A percentile compares a stretch with the other conserved stretches of the same genome.
Evolutionary conservation across 2,888 invertebrate genomes (phyloP).

Genomic region (Dione juno): DNA sequence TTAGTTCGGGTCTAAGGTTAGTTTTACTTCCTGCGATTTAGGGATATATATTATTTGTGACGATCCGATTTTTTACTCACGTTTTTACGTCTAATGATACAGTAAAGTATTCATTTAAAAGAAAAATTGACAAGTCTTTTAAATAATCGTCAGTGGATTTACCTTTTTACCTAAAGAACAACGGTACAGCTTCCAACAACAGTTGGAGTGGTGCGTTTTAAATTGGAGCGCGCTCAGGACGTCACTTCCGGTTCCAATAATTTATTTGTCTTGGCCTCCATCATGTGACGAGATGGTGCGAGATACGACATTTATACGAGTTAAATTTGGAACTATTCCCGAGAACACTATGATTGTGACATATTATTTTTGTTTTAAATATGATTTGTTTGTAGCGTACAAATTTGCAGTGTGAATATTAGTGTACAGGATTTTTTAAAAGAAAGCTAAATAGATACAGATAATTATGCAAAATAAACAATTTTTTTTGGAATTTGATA

Average conservation of each 20-base stretch:
- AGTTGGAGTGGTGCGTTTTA: slow-evolving; percentile 66
- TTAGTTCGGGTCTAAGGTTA: slow-evolving; percentile 62
- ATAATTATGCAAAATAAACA: slow-evolving; percentile 6
- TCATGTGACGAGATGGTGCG: slow-evolving; percentile 76
- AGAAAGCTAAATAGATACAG: background rate
- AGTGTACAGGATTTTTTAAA: background rate
- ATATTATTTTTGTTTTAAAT: slow-evolving; percentile 48
- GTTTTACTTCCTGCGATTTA: slow-evolving; percentile 69
- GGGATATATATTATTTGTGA: slow-evolving; percentile 60
- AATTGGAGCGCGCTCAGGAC: slow-evolving; percentile 77
- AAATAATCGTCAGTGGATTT: slow-evolving; percentile 26
- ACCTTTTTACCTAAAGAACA: slow-evolving; percentile 45
- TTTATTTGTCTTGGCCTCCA: slow-evolving; percentile 78
- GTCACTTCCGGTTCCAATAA: slow-evolving; percentile 82
- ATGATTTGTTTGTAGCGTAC: slow-evolving; percentile 25
- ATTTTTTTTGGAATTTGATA: slow-evolving; percentile 1
- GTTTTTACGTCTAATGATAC: slow-evolving; percentile 50
- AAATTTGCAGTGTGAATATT: slow-evolving; percentile 12
- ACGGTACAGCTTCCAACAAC: slow-evolving; percentile 51
- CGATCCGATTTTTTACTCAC: slow-evolving; percentile 59
- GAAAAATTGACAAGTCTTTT: slow-evolving; percentile 46
- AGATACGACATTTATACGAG: slow-evolving; percentile 71
- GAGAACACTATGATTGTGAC: slow-evolving; percentile 72
- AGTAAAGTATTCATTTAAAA: slow-evolving; percentile 53
- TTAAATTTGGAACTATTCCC: slow-evolving; percentile 76